Conservation (phyloP, 1,140 invertebrate species). For the Temnothorax nylanderi region DNA sequence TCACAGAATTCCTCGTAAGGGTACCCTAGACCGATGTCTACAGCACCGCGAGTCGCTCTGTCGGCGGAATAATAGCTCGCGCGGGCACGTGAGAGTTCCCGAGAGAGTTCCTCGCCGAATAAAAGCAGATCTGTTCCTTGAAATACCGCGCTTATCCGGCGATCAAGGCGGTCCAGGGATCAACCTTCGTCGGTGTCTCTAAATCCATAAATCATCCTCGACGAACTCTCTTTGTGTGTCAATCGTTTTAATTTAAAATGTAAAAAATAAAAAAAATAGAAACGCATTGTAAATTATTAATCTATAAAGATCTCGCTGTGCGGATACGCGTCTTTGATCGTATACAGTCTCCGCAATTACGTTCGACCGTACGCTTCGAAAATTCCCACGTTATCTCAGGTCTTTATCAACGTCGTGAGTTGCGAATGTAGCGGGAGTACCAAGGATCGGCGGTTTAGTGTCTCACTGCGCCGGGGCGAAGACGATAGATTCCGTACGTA, state of each 20-base stretch:
- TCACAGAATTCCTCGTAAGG: not conserved
- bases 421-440: not conserved
- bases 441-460: not conserved
- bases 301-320: not conserved
- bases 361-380: not conserved
- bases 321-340: not conserved
- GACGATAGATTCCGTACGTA: constrained; percentile 75
- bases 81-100: constrained; percentile 21
- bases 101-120: constrained; percentile 23
- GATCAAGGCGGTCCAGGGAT: not conserved
- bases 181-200: not conserved
- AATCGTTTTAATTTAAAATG: not conserved
- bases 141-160: not conserved
- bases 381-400: constrained; percentile 24
- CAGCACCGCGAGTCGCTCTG: not conserved
- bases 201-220: not conserved
- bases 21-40: not conserved
- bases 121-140: constrained; percentile 18
- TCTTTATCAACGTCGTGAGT: constrained; percentile 1
- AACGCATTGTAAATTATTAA: not conserved
- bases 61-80: constrained; percentile 4
- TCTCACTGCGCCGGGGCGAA: constrained; percentile 64
- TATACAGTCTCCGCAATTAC: not conserved
- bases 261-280: not conserved
- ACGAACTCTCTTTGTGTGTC: not conserved